Evolutionary conservation across 1,140 invertebrate species (phyloP), one percentile per base, ranked within the genome.

Genomic region (Marisa cornuarietis): DNA sequence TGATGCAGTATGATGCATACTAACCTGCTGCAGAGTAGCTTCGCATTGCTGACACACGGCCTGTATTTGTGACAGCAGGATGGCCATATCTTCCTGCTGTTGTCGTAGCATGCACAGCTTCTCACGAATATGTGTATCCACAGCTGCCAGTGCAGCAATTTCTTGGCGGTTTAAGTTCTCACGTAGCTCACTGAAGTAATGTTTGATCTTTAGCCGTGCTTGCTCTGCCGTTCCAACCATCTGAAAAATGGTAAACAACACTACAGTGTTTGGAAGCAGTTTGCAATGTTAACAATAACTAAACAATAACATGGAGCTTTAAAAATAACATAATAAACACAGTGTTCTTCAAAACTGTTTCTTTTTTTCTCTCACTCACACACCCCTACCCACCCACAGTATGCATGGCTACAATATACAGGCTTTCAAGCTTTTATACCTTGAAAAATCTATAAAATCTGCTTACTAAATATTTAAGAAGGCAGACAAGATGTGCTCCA

Each of bases 21-120:
- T 82, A 63, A 89, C 88, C 85, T 89, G 85, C 77, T 93, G 91
- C 22, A 93, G 86, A 14, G 92, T 92, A 65, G 90, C 90, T 81
- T 94, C 93, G 86, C 93, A 93, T 65, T 94, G 92, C 7, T 93
- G 91, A 85, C 92, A 93, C 14, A 93, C 92, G 61, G 91, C 90
- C 10, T 93, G 93, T 52, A 93, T 92, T 88, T 94, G 93, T 4
- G 93, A 93, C 52, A 93, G 86, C 2, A 93, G 91, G 11, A 91
- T 90, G 7, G 91, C 91, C 82, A 94, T 89, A 86, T 94, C 93
- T 83, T 93, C 92, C 82, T 93, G 93, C 66, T 93, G 92, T 79
- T 93, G 93, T 81, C 92, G 88, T n/a, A 94, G 81, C 79, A 92
- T 92, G 79, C 92, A 93, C 61, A 94, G 83, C 84, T 93, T 90